Evolutionary conservation across 2,888 invertebrate species (phyloP).

Genomic region (Drosophila robusta): DNA sequence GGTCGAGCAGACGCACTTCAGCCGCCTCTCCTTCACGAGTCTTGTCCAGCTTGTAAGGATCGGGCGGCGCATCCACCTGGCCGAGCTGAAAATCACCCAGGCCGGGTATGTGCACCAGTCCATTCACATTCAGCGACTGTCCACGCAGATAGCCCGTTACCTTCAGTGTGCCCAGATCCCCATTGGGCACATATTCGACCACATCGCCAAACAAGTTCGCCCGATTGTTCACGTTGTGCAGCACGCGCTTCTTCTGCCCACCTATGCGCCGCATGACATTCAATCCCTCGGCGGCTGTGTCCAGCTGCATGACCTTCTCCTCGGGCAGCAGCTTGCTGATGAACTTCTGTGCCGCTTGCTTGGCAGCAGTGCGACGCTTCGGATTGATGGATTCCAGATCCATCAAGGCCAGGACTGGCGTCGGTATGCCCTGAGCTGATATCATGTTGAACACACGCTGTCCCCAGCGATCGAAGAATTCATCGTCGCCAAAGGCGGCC

Average conservation of each 20-base stretch:
- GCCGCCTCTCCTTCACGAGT: conserved; percentile 64
- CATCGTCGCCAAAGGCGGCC: conserved; percentile 87
- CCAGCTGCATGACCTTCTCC: conserved; percentile 92
- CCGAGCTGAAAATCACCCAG: conserved; percentile 97
- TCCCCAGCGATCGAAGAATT: conserved; percentile 92
- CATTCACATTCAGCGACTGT: conserved; percentile 93
- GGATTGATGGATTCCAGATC: conserved; percentile 90
- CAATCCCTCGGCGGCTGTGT: conserved; percentile 90
- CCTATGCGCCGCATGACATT: conserved; percentile 91
- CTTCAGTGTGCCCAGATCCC: conserved; percentile 88
- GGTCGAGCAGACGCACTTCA: conserved; percentile 85
- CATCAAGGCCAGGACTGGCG: conserved; percentile 90
- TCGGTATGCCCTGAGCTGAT: conserved; percentile 93
- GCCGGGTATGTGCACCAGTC: conserved; percentile 95
- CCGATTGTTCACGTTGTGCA: conserved; percentile 92
- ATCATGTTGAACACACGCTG: conserved; percentile 91
- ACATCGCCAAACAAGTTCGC: conserved; percentile 94
- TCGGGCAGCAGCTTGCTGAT: conserved; percentile 91
- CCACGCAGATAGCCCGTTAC: conserved; percentile 95
- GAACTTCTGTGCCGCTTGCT: conserved; percentile 83
- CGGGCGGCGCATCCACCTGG: conserved; percentile 90
- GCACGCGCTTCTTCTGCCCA: conserved; percentile 91
- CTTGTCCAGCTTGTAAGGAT: conserved; percentile 89
- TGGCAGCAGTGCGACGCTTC: conserved; percentile 88
- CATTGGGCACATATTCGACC: conserved; percentile 88